Base-by-base conservation (phyloP, 2,797 vertebrate genomes). In the Leptodactylus fallax region DNA sequence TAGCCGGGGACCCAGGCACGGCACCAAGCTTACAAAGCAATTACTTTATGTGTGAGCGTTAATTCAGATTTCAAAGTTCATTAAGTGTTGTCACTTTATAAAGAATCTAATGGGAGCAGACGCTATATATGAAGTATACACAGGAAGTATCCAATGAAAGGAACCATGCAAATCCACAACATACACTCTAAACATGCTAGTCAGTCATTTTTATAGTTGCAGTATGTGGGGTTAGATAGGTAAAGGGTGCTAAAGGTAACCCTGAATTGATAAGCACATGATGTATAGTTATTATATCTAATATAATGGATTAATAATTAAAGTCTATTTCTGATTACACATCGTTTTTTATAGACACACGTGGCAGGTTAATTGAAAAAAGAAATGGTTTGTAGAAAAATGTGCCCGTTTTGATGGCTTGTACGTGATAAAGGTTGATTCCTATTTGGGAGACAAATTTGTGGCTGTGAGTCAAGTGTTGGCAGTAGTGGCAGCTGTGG, bases 21-120 rank as follows among this genome's bases (percentile, higher is more conserved):
- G 17, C 13, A 74, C 6, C 12, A 25, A 74, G 67, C 65, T 81
- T 47, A 71, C 27, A 79, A 84, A 88, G 63, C 81, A 84, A 88
- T 88, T 83, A 87, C 53, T 82, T 87, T 65, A 74, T 76, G 51
- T 76, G 71, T 17, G 71, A 27, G 76, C 63, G 79, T 69, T 78
- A 55, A 86, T 47, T 77, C 79, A 51, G 11, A 72, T 81, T 51
- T 74, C 51, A 77, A 81, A 7, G 19, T 65, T 63, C 69, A 77
- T 61, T 56, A 49, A 55, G 23, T 61, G 86, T 10, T 53, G 61
- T 27, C 74, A 19, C 58, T 77, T 82, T 71, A 63, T 80, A 56
- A 71, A 13, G 27, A 60, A 16, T 65, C 21, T 60, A 58, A 84
- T 76, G 14, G n/a, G 61, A 53, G 21, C 13, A 67, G 80, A 81